A percentile compares a stretch with the other conserved stretches of the same genome.
These are phyloP conservation scores for Phortica variegata DNA, from an alignment of 1,140 invertebrate genomes.

Conservation along the genomic window DNA sequence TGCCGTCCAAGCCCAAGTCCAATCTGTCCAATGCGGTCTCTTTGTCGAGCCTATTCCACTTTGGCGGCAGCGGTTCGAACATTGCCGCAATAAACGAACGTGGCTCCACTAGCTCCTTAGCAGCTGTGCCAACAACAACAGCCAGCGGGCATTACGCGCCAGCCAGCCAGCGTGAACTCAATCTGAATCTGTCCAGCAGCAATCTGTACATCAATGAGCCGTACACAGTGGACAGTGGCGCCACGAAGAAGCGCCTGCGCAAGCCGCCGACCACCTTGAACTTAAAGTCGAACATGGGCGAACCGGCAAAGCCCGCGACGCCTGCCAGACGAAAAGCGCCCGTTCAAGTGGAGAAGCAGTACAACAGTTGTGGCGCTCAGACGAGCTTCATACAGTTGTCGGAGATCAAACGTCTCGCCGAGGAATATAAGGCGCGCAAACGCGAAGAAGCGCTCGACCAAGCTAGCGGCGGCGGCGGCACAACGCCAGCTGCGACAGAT, in stretches of 20 bases:
- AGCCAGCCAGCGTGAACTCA: background rate
- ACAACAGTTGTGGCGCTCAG: slow-evolving; percentile 32
- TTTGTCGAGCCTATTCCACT: slow-evolving; percentile 26
- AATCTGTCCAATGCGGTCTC: slow-evolving; percentile 25
- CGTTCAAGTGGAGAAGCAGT: slow-evolving; percentile 5
- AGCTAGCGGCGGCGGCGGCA: background rate
- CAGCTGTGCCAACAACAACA: slow-evolving; percentile 8
- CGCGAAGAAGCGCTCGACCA: slow-evolving; percentile 24
- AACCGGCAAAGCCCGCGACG: background rate
- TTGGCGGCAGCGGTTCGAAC: background rate
- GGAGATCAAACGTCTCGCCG: slow-evolving; percentile 34
- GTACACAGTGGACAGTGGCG: background rate
- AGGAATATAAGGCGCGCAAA: slow-evolving; percentile 33
- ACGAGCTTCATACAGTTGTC: slow-evolving; percentile 40
- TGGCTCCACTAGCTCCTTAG: no score
- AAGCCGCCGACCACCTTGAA: background rate
- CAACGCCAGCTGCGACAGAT: slow-evolving; percentile 39
- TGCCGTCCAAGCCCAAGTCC: slow-evolving; percentile 15
- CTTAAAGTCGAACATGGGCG: background rate
- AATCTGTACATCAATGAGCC: background rate
- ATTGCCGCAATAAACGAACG: background rate
- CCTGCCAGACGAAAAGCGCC: background rate
- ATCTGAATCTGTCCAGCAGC: background rate
- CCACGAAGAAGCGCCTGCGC: background rate
- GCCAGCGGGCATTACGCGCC: background rate